Evolutionary conservation across 2,113 vertebrate genomes (phyloP), one percentile per base, ranked within the genome.

Genomic region (Alectura lathami): DNA sequence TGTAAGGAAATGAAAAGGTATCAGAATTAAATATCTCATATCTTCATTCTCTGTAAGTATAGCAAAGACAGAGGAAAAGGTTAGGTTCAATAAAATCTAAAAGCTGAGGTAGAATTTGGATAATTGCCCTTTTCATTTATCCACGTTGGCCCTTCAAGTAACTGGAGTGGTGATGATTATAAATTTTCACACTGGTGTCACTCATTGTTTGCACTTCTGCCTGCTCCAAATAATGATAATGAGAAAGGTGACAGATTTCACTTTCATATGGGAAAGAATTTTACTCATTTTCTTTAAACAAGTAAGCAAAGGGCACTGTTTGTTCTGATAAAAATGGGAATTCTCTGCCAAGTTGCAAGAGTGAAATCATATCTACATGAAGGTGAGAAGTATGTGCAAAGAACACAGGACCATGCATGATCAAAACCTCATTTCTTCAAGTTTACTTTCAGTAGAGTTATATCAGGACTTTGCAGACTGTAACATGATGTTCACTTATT

Each of bases 21-120:
- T 20, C 42, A 73, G 40, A 91, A 94, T 85, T 75, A 89, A 85
- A 59, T 85, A 75, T 85, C 94, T 85, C 45, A 32, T 66, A 20
- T 51, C 26, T 59, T 84, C 34, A n/a, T 84, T 78, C 38, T 94
- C 21, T 15, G 73, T 70, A 89, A 72, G 69, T n/a, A 51, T 38
- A 74, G 73, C 34, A 88, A 91, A 75, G 59, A 22, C 36, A 45
- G 43, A 86, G 13, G 48, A 60, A 88, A 79, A 84, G 29, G 13
- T 66, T 10, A 57, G 11, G 64, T 79, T 70, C 36, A 94, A 72
- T 89, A 56, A 73, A 75, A 76, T 75, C 10, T 74, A 81, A 90
- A 85, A 48, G 22, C 47, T 76, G 47, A 54, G 74, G 38, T 34
- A 63, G 62, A 73, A 70, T 23, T n/a, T 86, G 77, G 11, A 30